Evolutionary conservation across 2,797 vertebrate species (phyloP).

Genomic region (Anabacerthia variegaticeps): DNA sequence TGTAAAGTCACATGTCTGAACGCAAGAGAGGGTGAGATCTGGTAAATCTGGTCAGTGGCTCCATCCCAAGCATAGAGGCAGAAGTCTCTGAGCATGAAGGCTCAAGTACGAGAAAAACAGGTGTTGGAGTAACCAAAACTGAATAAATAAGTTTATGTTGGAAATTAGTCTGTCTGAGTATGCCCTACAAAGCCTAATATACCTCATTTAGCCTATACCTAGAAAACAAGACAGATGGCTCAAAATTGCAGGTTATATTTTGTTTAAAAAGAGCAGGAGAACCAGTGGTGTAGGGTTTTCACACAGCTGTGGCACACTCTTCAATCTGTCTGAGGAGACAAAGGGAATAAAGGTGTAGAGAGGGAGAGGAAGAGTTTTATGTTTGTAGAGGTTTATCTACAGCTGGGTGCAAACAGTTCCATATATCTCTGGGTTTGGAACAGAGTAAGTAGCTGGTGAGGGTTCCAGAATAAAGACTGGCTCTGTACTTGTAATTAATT

Average conservation of each 20-base stretch:
- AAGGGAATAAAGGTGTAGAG: neutral
- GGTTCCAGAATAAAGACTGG: neutral
- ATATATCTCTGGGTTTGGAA: neutral
- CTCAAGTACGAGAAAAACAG: neutral
- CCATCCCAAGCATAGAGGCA: neutral
- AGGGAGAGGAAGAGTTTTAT: neutral
- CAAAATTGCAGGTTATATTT: neutral
- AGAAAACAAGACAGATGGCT: accelerated
- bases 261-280: neutral
- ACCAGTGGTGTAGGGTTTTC: neutral
- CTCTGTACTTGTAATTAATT: neutral
- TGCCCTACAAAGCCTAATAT: neutral
- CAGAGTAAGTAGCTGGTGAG: neutral
- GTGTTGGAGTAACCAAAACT: neutral
- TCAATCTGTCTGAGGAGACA: neutral
- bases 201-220: neutral
- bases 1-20: neutral
- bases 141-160: neutral
- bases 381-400: neutral
- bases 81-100: neutral
- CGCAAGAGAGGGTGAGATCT: neutral
- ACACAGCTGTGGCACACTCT: neutral
- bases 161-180: neutral
- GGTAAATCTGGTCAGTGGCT: neutral
- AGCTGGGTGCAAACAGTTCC: neutral